These are phyloP conservation scores for Leptinotarsa rubiginosa DNA, from an alignment of 2,888 invertebrate genomes.

Conservation along the genomic window DNA sequence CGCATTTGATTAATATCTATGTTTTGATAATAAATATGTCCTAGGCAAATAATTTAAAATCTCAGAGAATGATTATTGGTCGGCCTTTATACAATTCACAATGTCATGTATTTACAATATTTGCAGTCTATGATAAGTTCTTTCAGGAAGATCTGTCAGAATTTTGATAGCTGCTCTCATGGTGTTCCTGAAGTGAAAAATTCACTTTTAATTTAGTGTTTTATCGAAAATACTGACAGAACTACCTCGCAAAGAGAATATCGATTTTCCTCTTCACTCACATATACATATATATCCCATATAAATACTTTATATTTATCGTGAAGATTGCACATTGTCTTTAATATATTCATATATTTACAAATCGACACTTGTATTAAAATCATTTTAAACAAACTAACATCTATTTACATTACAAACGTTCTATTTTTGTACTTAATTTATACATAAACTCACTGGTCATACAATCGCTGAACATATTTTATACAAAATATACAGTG, in stretches of 20 bases:
- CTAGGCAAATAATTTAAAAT: slow-evolving; percentile 43
- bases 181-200: too few relatives aligned
- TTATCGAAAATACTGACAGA: slow-evolving; percentile 18
- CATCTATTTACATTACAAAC: slow-evolving; percentile 65
- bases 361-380: slow-evolving; percentile 60
- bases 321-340: slow-evolving; percentile 61
- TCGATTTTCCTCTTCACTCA: slow-evolving; percentile 39
- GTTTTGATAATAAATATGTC: slow-evolving; percentile 48
- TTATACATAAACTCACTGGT: slow-evolving; percentile 60
- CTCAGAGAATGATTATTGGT: slow-evolving; percentile 50
- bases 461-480: slow-evolving; percentile 52
- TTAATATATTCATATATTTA: slow-evolving; percentile 58
- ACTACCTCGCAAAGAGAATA: slow-evolving; percentile 21
- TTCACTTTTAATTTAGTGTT: neutral
- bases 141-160: slow-evolving; percentile 33
- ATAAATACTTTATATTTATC: slow-evolving; percentile 52
- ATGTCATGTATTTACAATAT: slow-evolving; percentile 51
- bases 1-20: slow-evolving; percentile 44
- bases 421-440: slow-evolving; percentile 64
- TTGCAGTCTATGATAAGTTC: slow-evolving; percentile 52
- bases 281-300: slow-evolving; percentile 47
- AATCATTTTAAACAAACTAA: slow-evolving; percentile 62
- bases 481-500: slow-evolving; percentile 54
- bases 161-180: neutral
- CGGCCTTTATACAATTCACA: slow-evolving; percentile 52